phyloP scores from a whole-genome alignment of 2,113 vertebrate genomes.

The Dermatemys mawii region DNA sequence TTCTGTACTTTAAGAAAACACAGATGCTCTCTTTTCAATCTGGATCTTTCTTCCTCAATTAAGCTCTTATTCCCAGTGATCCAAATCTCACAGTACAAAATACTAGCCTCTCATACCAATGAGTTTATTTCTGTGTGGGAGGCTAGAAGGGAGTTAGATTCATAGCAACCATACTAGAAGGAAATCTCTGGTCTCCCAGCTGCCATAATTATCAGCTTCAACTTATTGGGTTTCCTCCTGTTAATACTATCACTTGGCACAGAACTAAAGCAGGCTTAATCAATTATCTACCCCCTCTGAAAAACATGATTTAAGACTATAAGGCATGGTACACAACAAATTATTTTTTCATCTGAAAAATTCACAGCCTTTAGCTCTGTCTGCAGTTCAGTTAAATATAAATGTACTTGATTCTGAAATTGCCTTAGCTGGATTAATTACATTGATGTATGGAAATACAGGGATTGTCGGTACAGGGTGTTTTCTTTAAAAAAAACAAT shows the following conservation, averaged over 20 bases:
- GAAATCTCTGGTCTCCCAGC: conserved; percentile 24
- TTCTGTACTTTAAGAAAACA: neutral
- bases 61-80: neutral
- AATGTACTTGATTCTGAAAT: conserved; percentile 3
- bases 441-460: conserved; percentile 1
- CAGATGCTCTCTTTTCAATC: neutral
- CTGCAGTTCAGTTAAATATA: conserved; percentile 28
- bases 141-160: neutral
- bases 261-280: conserved; percentile 17
- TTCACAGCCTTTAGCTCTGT: neutral
- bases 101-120: neutral
- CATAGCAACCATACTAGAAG: neutral
- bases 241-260: conserved; percentile 58
- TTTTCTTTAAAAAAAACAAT: neutral
- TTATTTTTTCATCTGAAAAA: conserved; percentile 2
- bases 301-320: conserved; percentile 42
- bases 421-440: neutral
- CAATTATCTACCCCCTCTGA: conserved; percentile 34
- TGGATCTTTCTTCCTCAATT: neutral
- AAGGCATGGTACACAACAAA: conserved; percentile 4
- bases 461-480: neutral
- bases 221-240: conserved; percentile 40
- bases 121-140: neutral
- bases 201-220: conserved; percentile 32
- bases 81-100: neutral